Evolutionary conservation across 2,797 vertebrate genomes (phyloP), one percentile per base, ranked within the genome.

Genomic region (Carcharodon carcharias): DNA sequence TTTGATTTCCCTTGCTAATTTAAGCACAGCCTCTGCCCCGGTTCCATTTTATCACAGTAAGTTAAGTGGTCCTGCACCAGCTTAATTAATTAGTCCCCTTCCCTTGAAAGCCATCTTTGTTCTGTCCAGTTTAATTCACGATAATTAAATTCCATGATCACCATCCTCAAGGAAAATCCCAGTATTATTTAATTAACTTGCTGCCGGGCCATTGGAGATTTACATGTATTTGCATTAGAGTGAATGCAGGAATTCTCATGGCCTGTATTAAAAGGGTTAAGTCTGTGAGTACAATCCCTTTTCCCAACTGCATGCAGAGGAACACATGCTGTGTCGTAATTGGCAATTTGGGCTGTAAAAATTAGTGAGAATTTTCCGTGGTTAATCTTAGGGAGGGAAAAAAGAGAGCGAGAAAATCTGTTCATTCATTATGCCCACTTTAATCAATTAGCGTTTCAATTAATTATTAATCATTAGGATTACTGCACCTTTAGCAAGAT

Each of bases 401-500:
- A 73, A 54, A 54, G 67, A 95, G 96, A 97, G 97, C 97, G 97
- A 96, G 97, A 97, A 97, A 97, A 97, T 98, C 97, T 97, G 97
- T 97, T 97, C 97, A 97, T 98, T 98, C 97, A 97, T 98, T 98
- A 97, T 97, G 97, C 97, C 97, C 98, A 98, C 97, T 98, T 98
- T 98, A 97, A 98, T 98, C 98, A 98, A 97, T 98, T 97, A 98
- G 97, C 97, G 96, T 97, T 96, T 97, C 98, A 98, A 98, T 98
- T 98, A 98, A 97, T 97, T 97, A 98, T 98, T 98, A 98, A 98
- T 98, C 98, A 98, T 98, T 98, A 98, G 97, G 97, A 97, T 97
- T 97, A 97, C 94, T 97, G 97, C 98, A 97, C 97, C 98, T 98
- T 97, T 98, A 97, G 97, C 97, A 96, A 97, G 97, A 97, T 96